Evolutionary conservation across 2,113 vertebrate genomes (phyloP).

Genomic region (Planiliza haematocheilus): DNA sequence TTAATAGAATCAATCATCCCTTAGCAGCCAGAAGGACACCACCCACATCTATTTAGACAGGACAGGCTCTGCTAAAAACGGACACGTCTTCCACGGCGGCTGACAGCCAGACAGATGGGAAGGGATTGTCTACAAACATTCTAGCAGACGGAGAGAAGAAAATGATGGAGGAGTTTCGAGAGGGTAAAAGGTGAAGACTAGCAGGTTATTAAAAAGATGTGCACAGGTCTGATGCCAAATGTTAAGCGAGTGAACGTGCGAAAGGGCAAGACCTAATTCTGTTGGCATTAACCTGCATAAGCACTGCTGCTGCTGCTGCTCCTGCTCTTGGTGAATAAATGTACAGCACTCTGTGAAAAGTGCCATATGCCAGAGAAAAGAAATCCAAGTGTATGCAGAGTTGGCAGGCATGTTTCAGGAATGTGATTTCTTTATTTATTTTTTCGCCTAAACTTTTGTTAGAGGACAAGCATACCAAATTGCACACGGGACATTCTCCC

Average conservation of each 20-base stretch:
- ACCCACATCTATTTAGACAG: slow-evolving; percentile 49
- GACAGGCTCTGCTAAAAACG: slow-evolving; percentile 40
- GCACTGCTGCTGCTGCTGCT: not conserved
- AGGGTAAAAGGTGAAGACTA: slow-evolving; percentile 47
- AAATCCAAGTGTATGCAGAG: not conserved
- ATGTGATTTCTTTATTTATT: not conserved
- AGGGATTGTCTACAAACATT: slow-evolving; percentile 36
- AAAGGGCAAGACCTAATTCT: slow-evolving; percentile 14
- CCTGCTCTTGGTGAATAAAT: slow-evolving; percentile 17
- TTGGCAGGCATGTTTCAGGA: no score
- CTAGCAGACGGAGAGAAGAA: slow-evolving; percentile 13
- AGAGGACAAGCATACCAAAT: no score
- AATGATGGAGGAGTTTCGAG: slow-evolving; percentile 6
- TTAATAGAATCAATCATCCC: slow-evolving; percentile 72
- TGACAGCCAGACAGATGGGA: slow-evolving; percentile 43
- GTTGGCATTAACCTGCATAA: slow-evolving; percentile 23
- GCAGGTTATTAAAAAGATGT: slow-evolving; percentile 56
- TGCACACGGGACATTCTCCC: no score
- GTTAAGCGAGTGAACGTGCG: slow-evolving; percentile 9
- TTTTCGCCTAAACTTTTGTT: not conserved
- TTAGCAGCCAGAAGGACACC: slow-evolving; percentile 51
- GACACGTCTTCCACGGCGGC: slow-evolving; percentile 48
- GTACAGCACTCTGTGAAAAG: not conserved
- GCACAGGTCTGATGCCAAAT: slow-evolving; percentile 18
- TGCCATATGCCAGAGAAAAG: no score